These are phyloP conservation scores for Eupsilia transversa DNA, from an alignment of 2,888 invertebrate species.

Conservation along the genomic window DNA sequence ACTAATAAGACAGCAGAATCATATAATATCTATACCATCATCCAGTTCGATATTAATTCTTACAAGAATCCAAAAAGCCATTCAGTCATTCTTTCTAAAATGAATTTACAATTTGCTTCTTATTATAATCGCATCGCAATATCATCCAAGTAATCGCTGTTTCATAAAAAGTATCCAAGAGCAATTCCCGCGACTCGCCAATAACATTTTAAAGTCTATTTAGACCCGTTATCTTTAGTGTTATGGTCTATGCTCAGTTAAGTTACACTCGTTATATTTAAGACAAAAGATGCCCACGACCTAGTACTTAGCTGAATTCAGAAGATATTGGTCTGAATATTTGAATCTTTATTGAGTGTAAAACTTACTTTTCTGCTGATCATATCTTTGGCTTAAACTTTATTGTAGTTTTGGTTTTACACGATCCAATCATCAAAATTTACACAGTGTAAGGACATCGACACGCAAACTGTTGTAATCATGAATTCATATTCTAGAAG, in stretches of 20 bases:
- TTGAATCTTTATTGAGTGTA: slow-evolving; percentile 37
- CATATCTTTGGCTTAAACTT: not conserved
- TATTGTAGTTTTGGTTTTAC: not conserved
- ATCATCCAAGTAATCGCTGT: slow-evolving; percentile 18
- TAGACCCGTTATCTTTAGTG: slow-evolving; percentile 73
- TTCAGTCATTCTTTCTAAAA: not conserved
- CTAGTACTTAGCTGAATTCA: slow-evolving; percentile 54
- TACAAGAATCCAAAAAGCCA: not conserved
- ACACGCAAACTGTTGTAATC: not conserved
- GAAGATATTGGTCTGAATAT: slow-evolving; percentile 18
- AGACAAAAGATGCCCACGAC: slow-evolving; percentile 72
- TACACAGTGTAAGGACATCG: not conserved
- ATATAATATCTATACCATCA: not conserved
- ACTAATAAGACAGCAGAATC: not conserved
- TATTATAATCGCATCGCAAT: slow-evolving; percentile 7
- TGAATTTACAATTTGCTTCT: slow-evolving; percentile 2
- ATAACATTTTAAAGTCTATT: slow-evolving; percentile 79
- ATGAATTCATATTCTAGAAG: not conserved
- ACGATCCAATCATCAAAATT: not conserved
- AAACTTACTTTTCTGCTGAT: not conserved
- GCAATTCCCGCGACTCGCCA: slow-evolving; percentile 65
- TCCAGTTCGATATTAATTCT: not conserved
- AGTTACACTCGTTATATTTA: slow-evolving; percentile 63
- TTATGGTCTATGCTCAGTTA: slow-evolving; percentile 66
- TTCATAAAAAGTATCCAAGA: slow-evolving; percentile 54